Base-by-base conservation (phyloP, 2,888 invertebrate genomes). In the Chalcis sispes region DNA sequence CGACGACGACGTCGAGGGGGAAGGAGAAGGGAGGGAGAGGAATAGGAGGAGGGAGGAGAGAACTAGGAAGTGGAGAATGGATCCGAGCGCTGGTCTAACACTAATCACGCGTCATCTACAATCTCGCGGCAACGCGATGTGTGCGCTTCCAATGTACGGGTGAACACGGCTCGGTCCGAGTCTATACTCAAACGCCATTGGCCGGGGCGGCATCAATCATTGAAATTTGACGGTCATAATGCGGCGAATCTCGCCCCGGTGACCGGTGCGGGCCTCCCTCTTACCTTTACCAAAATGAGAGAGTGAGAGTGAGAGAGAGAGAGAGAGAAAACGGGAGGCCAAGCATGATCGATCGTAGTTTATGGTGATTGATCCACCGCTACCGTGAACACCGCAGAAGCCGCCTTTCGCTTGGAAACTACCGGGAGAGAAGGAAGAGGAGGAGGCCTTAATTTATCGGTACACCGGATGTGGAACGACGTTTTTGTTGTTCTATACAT, bases 151-250 rank as follows among this genome's bases (percentile, higher is more conserved):
- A n/a, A 46, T 5, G 46, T n/a, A n/a, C 15, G 15, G 36, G 36
- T 2, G 46, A 46, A 2, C 46, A 50, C 48, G 32, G 32, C 27
- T 36, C n/a, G n/a, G n/a, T n/a, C n/a, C n/a, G n/a, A n/a, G n/a
- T n/a, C n/a, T n/a, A n/a, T n/a, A n/a, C n/a, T n/a, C n/a, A n/a
- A n/a, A n/a, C n/a, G 50, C 50, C 54, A 42, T 46, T 48, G 61
- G 70, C 52, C 73, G 77, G 78, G 78, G 50, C 56, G 75, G 70
- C 85, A 87, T 87, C 86, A 82, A 87, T 87, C 86, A 87, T 85
- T 81, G 79, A 84, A 84, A 85, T 85, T 83, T 83, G 86, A 86
- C 86, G 83, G 81, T 85, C 81, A 83, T 84, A 84, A 77, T 82
- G 83, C 82, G 82, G 79, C 79, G 77, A 82, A 85, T 84, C 82